Percentiles rank a stretch among this genome's conserved stretches.
phyloP scores from a whole-genome alignment of 1,140 invertebrate genomes.

The Brachionus rubens region DNA sequence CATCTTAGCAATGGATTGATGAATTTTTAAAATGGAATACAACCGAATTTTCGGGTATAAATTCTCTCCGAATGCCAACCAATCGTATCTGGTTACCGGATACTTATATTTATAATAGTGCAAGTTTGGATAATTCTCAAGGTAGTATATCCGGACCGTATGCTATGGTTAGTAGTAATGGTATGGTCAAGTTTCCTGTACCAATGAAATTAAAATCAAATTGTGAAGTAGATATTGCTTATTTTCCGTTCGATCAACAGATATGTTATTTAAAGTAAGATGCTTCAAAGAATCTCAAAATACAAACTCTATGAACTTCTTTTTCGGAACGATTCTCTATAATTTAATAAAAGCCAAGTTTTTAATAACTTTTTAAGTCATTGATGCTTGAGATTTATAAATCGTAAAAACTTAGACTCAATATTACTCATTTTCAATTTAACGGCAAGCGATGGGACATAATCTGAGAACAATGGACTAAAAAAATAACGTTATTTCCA shows the following conservation, averaged over 20 bases:
- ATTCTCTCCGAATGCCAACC: slow-evolving; percentile 90
- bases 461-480: too few relatives aligned
- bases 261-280: slow-evolving; percentile 48
- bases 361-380: too few relatives aligned
- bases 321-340: too few relatives aligned
- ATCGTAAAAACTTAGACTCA: too few relatives aligned
- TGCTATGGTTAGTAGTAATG: slow-evolving; percentile 17
- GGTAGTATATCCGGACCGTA: slow-evolving; percentile 28
- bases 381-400: too few relatives aligned
- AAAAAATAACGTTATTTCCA: too few relatives aligned
- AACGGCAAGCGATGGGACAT: too few relatives aligned
- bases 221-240: slow-evolving; percentile 62
- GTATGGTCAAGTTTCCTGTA: slow-evolving; percentile 28
- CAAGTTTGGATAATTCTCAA: slow-evolving; percentile 2
- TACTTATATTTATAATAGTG: slow-evolving; percentile 94
- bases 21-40: slow-evolving; percentile 92
- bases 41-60: slow-evolving; percentile 88
- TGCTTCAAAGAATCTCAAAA: too few relatives aligned
- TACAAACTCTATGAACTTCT: too few relatives aligned
- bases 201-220: slow-evolving; percentile 39
- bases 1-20: slow-evolving; percentile 75
- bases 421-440: too few relatives aligned
- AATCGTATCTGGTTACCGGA: slow-evolving; percentile 97
- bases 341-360: too few relatives aligned
- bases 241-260: slow-evolving; percentile 59